Percentiles rank a stretch among this genome's conserved stretches.
Conservation (phyloP, 2,797 vertebrate genomes). For the Gadopsis bispinosus region DNA sequence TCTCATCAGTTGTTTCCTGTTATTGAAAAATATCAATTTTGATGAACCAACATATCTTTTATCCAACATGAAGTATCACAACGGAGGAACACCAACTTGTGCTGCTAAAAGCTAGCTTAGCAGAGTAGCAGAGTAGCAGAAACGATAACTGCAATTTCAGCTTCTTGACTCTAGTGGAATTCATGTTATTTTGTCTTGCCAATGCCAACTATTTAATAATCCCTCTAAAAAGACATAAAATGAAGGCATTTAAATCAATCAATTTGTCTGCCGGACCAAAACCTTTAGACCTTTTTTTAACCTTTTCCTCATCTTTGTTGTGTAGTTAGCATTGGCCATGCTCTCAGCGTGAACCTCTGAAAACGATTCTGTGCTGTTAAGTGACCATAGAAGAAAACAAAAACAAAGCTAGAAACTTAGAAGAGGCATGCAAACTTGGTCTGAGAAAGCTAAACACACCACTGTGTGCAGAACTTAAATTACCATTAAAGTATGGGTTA, state of each 20-base stretch:
- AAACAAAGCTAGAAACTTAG: neutral
- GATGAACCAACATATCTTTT: neutral
- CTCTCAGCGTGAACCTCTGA: neutral
- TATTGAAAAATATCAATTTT: neutral
- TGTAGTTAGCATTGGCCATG: neutral
- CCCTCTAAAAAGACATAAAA: neutral
- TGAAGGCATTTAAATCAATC: neutral
- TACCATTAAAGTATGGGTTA: conserved; percentile 37
- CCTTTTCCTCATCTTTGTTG: neutral
- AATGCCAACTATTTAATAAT: neutral
- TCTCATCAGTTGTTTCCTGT: neutral
- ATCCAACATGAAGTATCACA: neutral
- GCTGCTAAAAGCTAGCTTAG: neutral
- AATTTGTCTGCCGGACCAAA: neutral
- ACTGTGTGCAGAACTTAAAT: conserved; percentile 14
- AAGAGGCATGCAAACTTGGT: neutral
- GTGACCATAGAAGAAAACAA: neutral
- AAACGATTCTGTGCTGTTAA: neutral
- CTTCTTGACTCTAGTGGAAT: no score
- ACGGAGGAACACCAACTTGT: neutral
- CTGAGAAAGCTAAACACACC: conserved; percentile 23
- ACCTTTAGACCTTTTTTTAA: neutral
- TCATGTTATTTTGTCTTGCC: no score
- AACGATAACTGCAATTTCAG: no score
- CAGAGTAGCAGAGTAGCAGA: neutral